These are phyloP conservation scores for Scortum barcoo DNA, from an alignment of 2,113 vertebrate genomes.

Conservation along the genomic window DNA sequence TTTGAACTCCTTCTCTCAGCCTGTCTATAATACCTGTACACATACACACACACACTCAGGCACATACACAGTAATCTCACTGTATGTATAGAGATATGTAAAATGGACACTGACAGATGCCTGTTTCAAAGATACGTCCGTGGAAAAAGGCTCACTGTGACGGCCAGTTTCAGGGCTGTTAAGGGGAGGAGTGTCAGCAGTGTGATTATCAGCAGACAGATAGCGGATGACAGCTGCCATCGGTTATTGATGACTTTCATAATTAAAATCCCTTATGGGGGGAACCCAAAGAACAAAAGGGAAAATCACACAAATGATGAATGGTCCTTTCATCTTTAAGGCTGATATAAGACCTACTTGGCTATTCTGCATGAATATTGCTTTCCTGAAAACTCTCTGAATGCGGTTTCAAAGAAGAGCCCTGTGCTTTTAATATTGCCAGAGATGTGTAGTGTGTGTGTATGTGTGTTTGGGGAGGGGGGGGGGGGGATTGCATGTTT, in stretches of 20 bases:
- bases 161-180: constrained; percentile 50
- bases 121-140: constrained; percentile 34
- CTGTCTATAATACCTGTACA: constrained; percentile 21
- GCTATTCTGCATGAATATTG: constrained; percentile 69
- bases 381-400: constrained; percentile 69
- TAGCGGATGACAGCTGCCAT: constrained; percentile 84
- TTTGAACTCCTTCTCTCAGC: constrained; percentile 23
- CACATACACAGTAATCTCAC: constrained; percentile 20
- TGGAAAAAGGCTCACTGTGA: constrained; percentile 26
- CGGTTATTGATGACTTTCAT: constrained; percentile 86
- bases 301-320: constrained; percentile 82
- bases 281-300: constrained; percentile 77
- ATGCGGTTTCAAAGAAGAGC: constrained; percentile 70
- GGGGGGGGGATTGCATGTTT: constrained; percentile 25
- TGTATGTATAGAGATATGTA: constrained; percentile 30
- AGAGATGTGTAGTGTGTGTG: constrained; percentile 15
- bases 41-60: background rate
- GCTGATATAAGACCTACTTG: constrained; percentile 68
- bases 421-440: constrained; percentile 65
- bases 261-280: constrained; percentile 84
- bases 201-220: constrained; percentile 81
- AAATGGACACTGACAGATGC: constrained; percentile 23
- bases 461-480: constrained; percentile 33
- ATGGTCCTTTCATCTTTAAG: constrained; percentile 80
- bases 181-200: constrained; percentile 63